phyloP scores from a whole-genome alignment of 2,797 vertebrate genomes.

The Denticeps clupeoides region DNA sequence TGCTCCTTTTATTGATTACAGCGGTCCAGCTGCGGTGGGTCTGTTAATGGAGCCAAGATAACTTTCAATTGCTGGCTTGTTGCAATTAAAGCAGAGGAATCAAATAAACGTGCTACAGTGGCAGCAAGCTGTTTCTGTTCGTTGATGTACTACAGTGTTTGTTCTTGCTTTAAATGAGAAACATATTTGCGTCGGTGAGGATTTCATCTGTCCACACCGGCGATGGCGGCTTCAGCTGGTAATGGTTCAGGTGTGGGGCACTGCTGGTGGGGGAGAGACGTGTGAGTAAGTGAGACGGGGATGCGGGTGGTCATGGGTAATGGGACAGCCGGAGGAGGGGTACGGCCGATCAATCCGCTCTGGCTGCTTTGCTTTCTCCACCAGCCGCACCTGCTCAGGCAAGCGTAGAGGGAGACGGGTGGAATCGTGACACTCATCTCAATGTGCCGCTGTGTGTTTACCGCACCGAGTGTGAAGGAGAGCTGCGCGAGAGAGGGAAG shows the following conservation, averaged over 20 bases:
- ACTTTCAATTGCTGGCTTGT: not conserved
- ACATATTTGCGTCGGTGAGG: too few species aligned
- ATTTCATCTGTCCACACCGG: too few species aligned
- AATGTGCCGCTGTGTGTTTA: slow-evolving; percentile 33
- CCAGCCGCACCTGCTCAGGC: slow-evolving; percentile 45
- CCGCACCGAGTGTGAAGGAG: not conserved
- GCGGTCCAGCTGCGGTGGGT: not conserved
- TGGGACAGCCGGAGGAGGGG: slow-evolving; percentile 10
- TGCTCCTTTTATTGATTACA: not conserved
- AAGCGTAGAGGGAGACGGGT: slow-evolving; percentile 38
- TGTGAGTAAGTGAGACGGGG: slow-evolving; percentile 2
- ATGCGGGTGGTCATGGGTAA: slow-evolving; percentile 14
- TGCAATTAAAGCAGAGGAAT: slow-evolving; percentile 1
- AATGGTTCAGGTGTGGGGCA: not conserved
- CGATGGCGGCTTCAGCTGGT: not conserved
- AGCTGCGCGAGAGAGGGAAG: not conserved
- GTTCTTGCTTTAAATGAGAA: too few species aligned
- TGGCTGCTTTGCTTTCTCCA: slow-evolving; percentile 33
- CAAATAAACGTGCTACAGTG: not conserved
- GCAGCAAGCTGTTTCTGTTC: too few species aligned
- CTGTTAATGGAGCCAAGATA: not conserved
- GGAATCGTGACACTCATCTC: slow-evolving; percentile 35
- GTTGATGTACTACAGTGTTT: too few species aligned
- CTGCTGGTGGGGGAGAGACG: not conserved
- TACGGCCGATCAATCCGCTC: slow-evolving; percentile 20